These are phyloP conservation scores for Oikopleura dioica DNA, from an alignment of 23 tunicate genomes.

Conservation along the genomic window DNA sequence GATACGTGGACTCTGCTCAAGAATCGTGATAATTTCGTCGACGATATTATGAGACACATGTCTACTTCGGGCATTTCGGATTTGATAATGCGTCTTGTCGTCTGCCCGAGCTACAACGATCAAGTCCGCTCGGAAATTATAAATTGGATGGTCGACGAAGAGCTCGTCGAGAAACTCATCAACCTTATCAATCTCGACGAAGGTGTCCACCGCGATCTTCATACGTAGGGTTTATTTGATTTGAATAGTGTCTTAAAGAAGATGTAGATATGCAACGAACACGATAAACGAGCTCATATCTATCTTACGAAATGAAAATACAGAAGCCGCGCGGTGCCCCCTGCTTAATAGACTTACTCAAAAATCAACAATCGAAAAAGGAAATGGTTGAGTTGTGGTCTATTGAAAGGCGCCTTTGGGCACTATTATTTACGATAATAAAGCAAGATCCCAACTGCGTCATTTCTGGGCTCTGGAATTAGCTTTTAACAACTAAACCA, in stretches of 20 bases:
- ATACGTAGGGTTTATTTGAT: too few relatives aligned
- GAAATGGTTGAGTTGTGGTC: background rate
- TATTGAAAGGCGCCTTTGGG: too few relatives aligned
- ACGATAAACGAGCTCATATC: background rate
- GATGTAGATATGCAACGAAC: background rate
- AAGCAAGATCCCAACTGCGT: too few relatives aligned
- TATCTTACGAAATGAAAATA: background rate
- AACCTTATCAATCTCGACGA: background rate
- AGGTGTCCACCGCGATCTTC: background rate
- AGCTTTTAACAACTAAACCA: too few relatives aligned
- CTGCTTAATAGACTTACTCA: background rate
- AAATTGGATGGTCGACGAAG: conserved; percentile 10
- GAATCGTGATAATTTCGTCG: background rate
- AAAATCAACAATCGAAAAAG: conserved; percentile 11
- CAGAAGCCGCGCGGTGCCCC: conserved; percentile 7
- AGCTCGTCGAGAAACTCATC: background rate
- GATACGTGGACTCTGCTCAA: background rate
- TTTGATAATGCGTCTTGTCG: conserved; percentile 2
- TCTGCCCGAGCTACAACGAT: background rate
- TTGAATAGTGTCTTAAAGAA: too few relatives aligned
- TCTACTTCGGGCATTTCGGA: conserved; percentile 1
- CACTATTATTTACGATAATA: too few relatives aligned
- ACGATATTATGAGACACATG: background rate
- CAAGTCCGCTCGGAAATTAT: conserved; percentile 6
- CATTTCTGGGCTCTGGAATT: too few relatives aligned